Evolutionary conservation across 2,797 vertebrate species (phyloP).

Genomic region (Acrossocheilus fasciatus): DNA sequence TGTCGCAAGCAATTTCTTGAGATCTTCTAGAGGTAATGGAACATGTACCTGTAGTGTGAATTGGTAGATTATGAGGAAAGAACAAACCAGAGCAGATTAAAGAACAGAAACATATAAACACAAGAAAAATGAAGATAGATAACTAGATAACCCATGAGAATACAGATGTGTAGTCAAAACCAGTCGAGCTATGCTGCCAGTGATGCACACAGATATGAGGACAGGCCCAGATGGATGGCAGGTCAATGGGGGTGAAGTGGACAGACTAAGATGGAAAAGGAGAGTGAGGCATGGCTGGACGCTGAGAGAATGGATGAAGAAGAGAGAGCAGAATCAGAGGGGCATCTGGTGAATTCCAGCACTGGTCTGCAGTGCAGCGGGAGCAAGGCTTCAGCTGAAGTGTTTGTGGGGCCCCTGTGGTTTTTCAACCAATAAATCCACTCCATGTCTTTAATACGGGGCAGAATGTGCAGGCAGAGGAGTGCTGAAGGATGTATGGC

Average conservation of each 20-base stretch:
- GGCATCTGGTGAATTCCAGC: slow-evolving; percentile 69
- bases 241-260: slow-evolving; percentile 48
- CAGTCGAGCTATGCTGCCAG: slow-evolving; percentile 18
- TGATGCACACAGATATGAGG: slow-evolving; percentile 50
- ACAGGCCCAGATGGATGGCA: slow-evolving; percentile 48
- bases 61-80: neutral
- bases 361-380: slow-evolving; percentile 65
- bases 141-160: neutral
- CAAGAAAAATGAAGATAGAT: neutral
- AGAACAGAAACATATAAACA: neutral
- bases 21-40: neutral
- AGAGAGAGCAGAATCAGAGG: slow-evolving; percentile 38
- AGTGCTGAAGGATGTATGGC: slow-evolving; percentile 74
- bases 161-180: slow-evolving; percentile 41
- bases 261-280: slow-evolving; percentile 41
- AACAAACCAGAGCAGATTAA: neutral
- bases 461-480: slow-evolving; percentile 76
- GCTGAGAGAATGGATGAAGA: slow-evolving; percentile 45
- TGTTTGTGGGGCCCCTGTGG: slow-evolving; percentile 80
- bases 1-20: neutral
- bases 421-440: slow-evolving; percentile 82
- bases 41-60: neutral
- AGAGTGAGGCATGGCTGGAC: slow-evolving; percentile 36
- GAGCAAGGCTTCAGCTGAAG: slow-evolving; percentile 71
- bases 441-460: slow-evolving; percentile 78